Conservation (phyloP, 2,797 vertebrate genomes). For the Cheirogaleus major region DNA sequence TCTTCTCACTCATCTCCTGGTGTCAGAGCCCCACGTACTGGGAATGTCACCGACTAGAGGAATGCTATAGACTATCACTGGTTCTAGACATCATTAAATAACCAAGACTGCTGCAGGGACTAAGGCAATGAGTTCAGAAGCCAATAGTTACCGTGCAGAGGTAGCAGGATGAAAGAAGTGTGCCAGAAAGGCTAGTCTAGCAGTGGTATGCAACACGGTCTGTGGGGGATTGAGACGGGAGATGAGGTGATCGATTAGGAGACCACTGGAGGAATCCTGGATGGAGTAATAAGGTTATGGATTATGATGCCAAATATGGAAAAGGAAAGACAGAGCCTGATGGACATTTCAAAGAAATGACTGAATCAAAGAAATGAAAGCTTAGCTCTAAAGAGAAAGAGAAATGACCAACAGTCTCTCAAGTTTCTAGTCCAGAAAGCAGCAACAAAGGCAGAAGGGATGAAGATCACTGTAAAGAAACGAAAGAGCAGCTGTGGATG, state of each 20-base stretch:
- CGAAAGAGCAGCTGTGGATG: too few species aligned
- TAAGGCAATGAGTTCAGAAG: not conserved
- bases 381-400: not conserved
- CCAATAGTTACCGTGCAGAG: not conserved
- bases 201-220: too few species aligned
- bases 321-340: not conserved
- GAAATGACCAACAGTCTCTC: not conserved
- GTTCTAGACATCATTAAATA: not conserved
- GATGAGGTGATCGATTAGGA: not conserved
- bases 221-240: not conserved
- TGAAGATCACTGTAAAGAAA: not conserved
- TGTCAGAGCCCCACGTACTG: not conserved
- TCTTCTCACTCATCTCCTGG: too few species aligned
- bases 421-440: not conserved
- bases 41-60: not conserved
- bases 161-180: not conserved
- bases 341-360: not conserved
- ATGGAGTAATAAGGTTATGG: not conserved
- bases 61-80: not conserved
- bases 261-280: not conserved
- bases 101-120: not conserved
- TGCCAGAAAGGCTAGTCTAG: not conserved
- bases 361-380: not conserved
- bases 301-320: rapidly evolving
- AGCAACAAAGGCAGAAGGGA: not conserved